Base-by-base conservation (phyloP, 2,888 invertebrate species). In the Phyllotreta striolata region DNA sequence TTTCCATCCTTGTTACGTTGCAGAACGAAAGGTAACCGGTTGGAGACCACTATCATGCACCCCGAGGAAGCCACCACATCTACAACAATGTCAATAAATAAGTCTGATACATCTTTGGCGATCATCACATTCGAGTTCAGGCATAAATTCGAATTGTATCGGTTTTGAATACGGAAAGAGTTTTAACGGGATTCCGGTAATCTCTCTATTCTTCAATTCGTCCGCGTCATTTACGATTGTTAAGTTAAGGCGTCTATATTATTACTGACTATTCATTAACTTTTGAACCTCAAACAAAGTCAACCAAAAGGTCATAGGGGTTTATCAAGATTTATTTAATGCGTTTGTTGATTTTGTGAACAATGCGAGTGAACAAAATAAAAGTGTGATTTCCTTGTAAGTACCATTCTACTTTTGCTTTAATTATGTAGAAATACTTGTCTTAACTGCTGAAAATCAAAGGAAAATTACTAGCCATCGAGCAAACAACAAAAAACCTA, bases 1-100 rank as follows among this genome's bases (percentile, higher is more conserved):
- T 89, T 89, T 64, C 90, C 89, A 73, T 86, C 85, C 58, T 89
- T 86, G 84, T 92, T 88, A 78, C 91, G 86, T 78, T 87, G 89
- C 67, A 95, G 84, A 68, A 95, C 91, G 83, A 95, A 95, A 6
- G 95, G 95, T 79, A 95, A 84, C 72, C 95, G 86, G 83, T 95
- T 95, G 71, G 95, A 95, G 65, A 95, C 94, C 72, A 95, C 95
- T 76, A 95, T 93, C 87, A 95, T 89, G 78, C 90, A 92, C 73
- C 89, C 90, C 74, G 82, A 77, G 41, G 81, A 81, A 35, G 81
- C 74, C 68, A 81, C 80, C 70, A 80, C 80, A 80, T 82, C 82
- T 82, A 74, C 70, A 66, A 69, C 61, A 63, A 66, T 68, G 64
- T 67, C 58, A 62, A 62, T 57, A 62, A 10, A 62, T 24, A 63